Conservation (phyloP, 2,888 invertebrate genomes). For the Poecilobothrus nobilitatus region DNA sequence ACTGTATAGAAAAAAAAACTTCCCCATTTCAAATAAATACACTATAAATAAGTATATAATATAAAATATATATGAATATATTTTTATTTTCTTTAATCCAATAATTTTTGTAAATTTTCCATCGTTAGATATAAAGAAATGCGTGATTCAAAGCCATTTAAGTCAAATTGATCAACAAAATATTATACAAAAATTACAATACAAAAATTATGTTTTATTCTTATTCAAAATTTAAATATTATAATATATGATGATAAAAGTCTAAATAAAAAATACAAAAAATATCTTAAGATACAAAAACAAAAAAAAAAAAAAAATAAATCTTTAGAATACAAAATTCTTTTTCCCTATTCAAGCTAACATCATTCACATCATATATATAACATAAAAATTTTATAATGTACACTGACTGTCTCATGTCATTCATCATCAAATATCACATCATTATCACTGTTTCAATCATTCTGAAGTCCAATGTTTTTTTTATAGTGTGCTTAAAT, state of each 20-base stretch:
- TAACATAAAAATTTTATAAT: not conserved
- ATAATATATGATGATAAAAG: too few species aligned
- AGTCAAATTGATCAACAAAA: slow-evolving; percentile 1
- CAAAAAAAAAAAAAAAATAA: not conserved
- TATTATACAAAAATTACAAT: not conserved
- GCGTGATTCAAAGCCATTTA: slow-evolving; percentile 1
- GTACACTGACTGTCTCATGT: not conserved
- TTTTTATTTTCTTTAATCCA: too few species aligned
- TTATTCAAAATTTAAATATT: too few species aligned
- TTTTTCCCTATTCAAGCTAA: not conserved
- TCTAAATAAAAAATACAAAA: not conserved
- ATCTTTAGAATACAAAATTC: not conserved
- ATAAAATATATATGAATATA: too few species aligned
- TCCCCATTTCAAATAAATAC: too few species aligned
- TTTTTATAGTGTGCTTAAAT: not conserved
- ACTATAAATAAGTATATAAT: too few species aligned
- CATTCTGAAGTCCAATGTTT: too few species aligned
- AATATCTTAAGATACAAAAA: not conserved
- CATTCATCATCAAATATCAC: slow-evolving; percentile 3
- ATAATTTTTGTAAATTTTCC: too few species aligned
- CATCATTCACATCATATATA: not conserved
- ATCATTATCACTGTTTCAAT: not conserved
- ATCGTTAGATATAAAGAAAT: not conserved
- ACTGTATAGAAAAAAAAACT: too few species aligned
- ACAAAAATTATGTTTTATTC: too few species aligned